Conservation (phyloP, 1,140 invertebrate species). For the Galleria mellonella region DNA sequence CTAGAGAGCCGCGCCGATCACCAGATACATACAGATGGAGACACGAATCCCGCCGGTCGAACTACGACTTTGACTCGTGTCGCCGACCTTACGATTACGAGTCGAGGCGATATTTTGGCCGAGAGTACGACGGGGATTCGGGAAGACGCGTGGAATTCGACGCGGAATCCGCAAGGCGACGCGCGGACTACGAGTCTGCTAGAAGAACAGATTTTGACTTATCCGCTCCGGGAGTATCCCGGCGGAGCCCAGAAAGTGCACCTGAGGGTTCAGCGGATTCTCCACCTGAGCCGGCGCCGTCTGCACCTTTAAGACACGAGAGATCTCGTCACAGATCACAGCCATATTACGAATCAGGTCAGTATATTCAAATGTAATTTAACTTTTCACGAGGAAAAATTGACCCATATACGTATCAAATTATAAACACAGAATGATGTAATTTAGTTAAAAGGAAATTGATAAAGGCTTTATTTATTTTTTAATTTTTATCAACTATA, state of each 20-base stretch:
- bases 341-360: constrained; percentile 66
- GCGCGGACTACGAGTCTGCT: constrained; percentile 64
- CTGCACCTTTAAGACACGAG: constrained; percentile 52
- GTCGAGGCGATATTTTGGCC: constrained; percentile 36
- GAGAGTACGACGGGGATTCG: constrained; percentile 58
- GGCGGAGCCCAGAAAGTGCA: constrained; percentile 59
- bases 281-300: constrained; percentile 59
- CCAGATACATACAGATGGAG: constrained; percentile 59
- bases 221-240: constrained; percentile 52
- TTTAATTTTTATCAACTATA: too few species aligned
- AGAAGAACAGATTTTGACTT: constrained; percentile 63
- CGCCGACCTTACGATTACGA: constrained; percentile 61
- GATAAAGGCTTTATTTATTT: too few species aligned
- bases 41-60: constrained; percentile 46
- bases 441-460: too few species aligned
- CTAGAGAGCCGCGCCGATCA: constrained; percentile 51
- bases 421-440: too few species aligned
- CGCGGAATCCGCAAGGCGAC: constrained; percentile 59
- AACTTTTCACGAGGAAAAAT: too few species aligned
- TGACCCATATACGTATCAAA: too few species aligned
- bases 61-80: constrained; percentile 55
- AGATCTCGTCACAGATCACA: constrained; percentile 50
- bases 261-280: constrained; percentile 59
- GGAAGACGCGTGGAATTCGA: constrained; percentile 52
- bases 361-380: constrained; percentile 8